Evolutionary conservation across 2,888 invertebrate genomes (phyloP), one percentile per base, ranked within the genome.

Genomic region (Dendrolimus pini): DNA sequence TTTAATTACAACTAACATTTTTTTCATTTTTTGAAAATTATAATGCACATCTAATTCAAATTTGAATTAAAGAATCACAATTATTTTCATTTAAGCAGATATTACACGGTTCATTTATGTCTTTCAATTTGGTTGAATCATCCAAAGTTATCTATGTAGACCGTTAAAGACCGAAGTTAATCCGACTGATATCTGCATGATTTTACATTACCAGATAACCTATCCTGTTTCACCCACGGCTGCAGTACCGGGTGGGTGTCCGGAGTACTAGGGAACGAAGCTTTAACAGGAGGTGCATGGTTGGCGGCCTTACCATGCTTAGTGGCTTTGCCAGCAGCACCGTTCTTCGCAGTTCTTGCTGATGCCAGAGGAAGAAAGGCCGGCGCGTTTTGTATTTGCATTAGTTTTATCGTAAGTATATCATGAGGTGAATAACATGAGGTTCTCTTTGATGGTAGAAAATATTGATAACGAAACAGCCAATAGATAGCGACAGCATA

Each of bases 191-290:
- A 30, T 30, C 30, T 30, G 0, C 30, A 30, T 30, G 30, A 30
- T 30, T 30, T 6, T 30, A 30, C 30, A 30, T 62, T 71, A 74
- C 2, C 73, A 90, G 89, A 83, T 71, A 90, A 90, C 61, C 71
- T 90, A 0, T 88, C 89, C n/a, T 89, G 89, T 63, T 90, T 89
- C 70, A 85, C 89, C 0, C 89, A 90, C 66, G 89, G 90, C 62
- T 90, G 90, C 72, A 89, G 88, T 60, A 89, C 86, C 0, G 89
- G 89, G 30, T 90, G 89, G 89, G 89, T 89, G 57, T 88, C 89
- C 0, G 89, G 90, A 0, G 87, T 89, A 62, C 77, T 90, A 59
- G 89, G 89, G 9, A 77, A 67, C 58, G 88, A 88, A 67, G 90
- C 89, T 9, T 61, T 90, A 8, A 74, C 87, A 9, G 89, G 89